Base-by-base conservation (phyloP, 2,797 vertebrate species). In the Cyclopterus lumpus region DNA sequence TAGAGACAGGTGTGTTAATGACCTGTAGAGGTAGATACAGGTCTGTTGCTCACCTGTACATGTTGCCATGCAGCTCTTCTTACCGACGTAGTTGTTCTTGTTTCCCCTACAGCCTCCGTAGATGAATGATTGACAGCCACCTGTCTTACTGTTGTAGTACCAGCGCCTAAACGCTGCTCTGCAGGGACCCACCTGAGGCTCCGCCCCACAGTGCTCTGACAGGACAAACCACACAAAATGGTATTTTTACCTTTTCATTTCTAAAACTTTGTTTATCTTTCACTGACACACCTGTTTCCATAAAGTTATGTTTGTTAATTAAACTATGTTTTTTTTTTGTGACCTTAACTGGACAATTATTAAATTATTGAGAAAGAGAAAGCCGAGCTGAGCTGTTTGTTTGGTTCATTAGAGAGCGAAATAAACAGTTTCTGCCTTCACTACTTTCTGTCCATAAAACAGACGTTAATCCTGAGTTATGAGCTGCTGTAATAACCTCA, bases 21-120 rank as follows among this genome's bases (percentile, higher is more conserved):
- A 48, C 64, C 30, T 57, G 22, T 3, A 46, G 36, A 38, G 10
- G 20, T n/a, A 9, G 8, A 48, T 3, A 24, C 8, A 38, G 38
- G 34, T 62, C 48, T 15, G 16, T 10, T 14, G 18, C 58, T 63
- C 53, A 71, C 91, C 89, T 72, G 69, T 34, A 36, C 95, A 95
- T 0, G 75, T 65, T 15, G 53, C 12, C 24, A 75, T 61, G 84
- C 95, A 96, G 2, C 66, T 53, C 6, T 93, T 77, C 67, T 82
- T 1, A 0, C 7, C 88, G 3, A 0, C 0, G 53, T 95, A 93
- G 75, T 95, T 95, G 85, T 96, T 96, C n/a, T 54, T 7, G 74
- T 96, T 96, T 16, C 93, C 93, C 0, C 1, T 49, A 76, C 96
- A 96, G 73, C 95, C 96, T 8, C 96, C 96, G 8, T 92, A 96